Conservation (phyloP, 1,140 invertebrate genomes). For the Orchestia grillus region DNA sequence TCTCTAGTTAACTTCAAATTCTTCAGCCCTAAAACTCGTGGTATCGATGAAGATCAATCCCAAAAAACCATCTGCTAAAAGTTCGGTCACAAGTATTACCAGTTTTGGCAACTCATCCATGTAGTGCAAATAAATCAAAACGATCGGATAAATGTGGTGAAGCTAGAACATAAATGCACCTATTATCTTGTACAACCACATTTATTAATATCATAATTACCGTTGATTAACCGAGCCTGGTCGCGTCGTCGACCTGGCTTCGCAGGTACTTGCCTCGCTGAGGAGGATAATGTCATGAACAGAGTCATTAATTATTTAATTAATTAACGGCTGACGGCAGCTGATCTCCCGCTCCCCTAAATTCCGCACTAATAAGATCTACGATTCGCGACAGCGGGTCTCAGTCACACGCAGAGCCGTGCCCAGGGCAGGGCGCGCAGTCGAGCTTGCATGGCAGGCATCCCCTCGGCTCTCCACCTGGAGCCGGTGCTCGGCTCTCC, state of each 20-base stretch:
- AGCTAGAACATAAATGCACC: background rate
- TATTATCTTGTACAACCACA: background rate
- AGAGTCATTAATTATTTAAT: background rate
- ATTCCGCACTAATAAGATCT: background rate
- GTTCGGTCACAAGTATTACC: no score
- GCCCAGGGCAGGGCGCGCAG: no score
- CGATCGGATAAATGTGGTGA: background rate
- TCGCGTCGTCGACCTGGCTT: background rate
- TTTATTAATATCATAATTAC: background rate
- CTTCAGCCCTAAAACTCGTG: no score
- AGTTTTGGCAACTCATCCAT: background rate
- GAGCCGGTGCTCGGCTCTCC: no score
- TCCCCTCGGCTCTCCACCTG: no score
- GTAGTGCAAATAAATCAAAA: background rate
- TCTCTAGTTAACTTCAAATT: no score
- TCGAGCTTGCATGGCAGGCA: no score
- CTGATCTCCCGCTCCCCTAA: background rate
- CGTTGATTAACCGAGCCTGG: background rate
- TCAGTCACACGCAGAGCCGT: background rate
- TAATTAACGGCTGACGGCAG: background rate
- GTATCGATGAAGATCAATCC: no score
- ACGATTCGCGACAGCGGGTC: background rate
- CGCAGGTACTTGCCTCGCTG: background rate
- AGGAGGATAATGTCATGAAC: background rate
- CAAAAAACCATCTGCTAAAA: no score